Percentiles rank a stretch among this genome's conserved stretches.
phyloP scores from a whole-genome alignment of 2,888 invertebrate species.

The Acleris literana region DNA sequence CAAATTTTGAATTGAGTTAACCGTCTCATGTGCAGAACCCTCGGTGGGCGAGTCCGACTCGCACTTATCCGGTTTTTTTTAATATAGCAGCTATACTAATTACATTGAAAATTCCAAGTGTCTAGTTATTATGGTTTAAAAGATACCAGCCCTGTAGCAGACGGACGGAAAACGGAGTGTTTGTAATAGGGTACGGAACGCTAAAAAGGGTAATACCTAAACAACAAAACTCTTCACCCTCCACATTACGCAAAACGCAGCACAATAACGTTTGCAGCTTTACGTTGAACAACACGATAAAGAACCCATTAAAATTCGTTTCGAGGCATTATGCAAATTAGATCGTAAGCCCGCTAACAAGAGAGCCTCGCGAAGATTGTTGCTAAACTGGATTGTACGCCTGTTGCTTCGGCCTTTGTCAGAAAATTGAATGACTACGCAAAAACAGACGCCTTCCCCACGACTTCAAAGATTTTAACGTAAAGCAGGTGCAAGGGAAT shows the following conservation, averaged over 20 bases:
- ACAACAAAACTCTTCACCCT: not conserved
- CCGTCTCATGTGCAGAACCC: no score
- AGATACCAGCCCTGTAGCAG: no score
- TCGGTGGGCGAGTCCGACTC: no score
- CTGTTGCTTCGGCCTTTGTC: conserved; percentile 59
- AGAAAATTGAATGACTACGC: conserved; percentile 26
- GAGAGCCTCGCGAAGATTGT: conserved; percentile 70
- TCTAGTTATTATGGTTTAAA: no score
- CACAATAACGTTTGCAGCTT: conserved; percentile 52
- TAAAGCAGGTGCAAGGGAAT: no score
- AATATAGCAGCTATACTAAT: no score
- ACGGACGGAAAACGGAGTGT: no score
- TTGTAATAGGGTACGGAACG: no score
- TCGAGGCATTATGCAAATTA: conserved; percentile 75
- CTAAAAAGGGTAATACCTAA: not conserved
- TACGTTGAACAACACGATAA: conserved; percentile 70
- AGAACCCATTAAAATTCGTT: conserved; percentile 73
- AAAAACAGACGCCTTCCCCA: conserved; percentile 20
- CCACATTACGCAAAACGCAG: conserved; percentile 34
- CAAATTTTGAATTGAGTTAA: no score
- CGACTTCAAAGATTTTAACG: not conserved
- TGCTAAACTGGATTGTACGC: conserved; percentile 68
- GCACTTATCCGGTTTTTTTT: no score
- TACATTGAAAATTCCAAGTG: no score
- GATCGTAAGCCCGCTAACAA: conserved; percentile 70